Base-by-base conservation (phyloP, 1,140 invertebrate species). In the Trinorchestia longiramus region DNA sequence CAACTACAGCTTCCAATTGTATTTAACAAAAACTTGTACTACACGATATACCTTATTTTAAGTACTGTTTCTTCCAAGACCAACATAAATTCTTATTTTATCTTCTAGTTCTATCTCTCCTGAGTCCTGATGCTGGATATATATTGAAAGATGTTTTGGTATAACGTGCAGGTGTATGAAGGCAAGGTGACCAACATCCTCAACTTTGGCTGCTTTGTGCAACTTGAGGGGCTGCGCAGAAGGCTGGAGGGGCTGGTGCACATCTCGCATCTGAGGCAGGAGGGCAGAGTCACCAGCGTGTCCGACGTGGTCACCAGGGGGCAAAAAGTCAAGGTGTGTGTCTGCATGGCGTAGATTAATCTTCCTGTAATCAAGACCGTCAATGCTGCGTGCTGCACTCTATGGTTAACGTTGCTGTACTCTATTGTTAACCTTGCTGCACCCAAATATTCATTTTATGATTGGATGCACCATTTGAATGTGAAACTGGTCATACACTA, bases 141-240 rank as follows among this genome's bases (percentile, higher is more conserved):
- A 15, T 23, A 36, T 77, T 23, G 15, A 77, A 1, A 77, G 19
- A 77, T 91, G 41, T 91, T 3, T 4, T 91, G 41, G 19, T 91
- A 3, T 42, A 1, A 96, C 95, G 97, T 97, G 47, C 97, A 99
- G 98, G 99, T 99, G 97, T 99, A 99, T 97, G 98, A 98, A 96
- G 99, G 99, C 0, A 98, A 99, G 97, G 99, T 99, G 0, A 99
- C 99, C 11, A 99, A 99, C 97, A 99, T 99, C 96, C 99, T 99
- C 47, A 98, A 98, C 62, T 99, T 99, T 98, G 99, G 99, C 1
- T 99, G 99, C 97, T 99, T 99, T 97, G 99, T 99, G 0, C 99
- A 99, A 97, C 97, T 99, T 15, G 99, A 99, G 97, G 99, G 99
- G 0, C 97, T 99, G 17, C 98, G 98, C 95, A 97, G 97, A 96